Percentiles rank a stretch among this genome's conserved stretches.
phyloP scores from a whole-genome alignment of 2,113 vertebrate genomes.

The Circaetus gallicus region DNA sequence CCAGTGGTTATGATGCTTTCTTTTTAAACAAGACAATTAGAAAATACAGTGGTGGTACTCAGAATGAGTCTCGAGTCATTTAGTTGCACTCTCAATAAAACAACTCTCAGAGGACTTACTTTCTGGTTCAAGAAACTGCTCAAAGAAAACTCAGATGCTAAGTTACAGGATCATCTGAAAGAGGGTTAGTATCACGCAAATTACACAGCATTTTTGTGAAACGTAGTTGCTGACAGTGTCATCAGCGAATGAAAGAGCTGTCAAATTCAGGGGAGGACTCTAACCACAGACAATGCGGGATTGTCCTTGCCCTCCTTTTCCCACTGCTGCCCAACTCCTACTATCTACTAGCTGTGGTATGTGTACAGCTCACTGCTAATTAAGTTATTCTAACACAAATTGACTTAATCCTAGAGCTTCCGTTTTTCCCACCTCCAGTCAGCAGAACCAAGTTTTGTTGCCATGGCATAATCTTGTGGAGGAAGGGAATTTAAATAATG shows the following conservation, averaged over 20 bases:
- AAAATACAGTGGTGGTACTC: constrained; percentile 35
- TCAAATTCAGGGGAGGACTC: not conserved
- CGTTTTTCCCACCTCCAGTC: constrained; percentile 56
- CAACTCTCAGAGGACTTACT: not conserved
- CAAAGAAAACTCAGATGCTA: not conserved
- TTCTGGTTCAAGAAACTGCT: not conserved
- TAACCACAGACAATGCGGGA: not conserved
- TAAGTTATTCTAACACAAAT: constrained; percentile 65
- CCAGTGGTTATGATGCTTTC: not conserved
- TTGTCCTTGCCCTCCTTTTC: constrained; percentile 13
- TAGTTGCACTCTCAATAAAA: not conserved
- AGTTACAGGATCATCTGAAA: not conserved
- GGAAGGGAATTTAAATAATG: constrained; percentile 79
- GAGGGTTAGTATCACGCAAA: constrained; percentile 1
- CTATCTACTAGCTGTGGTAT: not conserved
- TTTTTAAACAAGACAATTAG: constrained; percentile 21
- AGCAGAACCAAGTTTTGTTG: constrained; percentile 73
- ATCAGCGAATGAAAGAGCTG: not conserved
- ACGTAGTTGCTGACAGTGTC: not conserved
- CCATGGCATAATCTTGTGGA: constrained; percentile 69
- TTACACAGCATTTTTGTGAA: not conserved
- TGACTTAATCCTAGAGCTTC: constrained; percentile 67
- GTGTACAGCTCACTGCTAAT: constrained; percentile 34
- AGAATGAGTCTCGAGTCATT: not conserved
- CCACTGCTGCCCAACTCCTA: not conserved